Base-by-base conservation (phyloP, 2,888 invertebrate genomes). In the Trichopoda pennipes region DNA sequence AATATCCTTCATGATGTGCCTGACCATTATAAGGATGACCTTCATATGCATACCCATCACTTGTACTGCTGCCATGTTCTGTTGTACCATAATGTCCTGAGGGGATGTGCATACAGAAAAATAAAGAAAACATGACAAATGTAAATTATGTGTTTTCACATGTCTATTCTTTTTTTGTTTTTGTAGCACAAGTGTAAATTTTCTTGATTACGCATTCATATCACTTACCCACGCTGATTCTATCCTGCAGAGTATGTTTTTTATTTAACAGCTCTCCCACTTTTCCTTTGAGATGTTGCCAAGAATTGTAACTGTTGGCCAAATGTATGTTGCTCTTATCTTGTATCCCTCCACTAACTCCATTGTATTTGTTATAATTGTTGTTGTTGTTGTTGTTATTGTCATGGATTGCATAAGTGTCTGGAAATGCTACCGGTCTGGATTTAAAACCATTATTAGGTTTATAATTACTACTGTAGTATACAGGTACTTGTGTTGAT, bases 171-270 rank as follows among this genome's bases (percentile, higher is more conserved):
- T n/a, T n/a, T 80, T 63, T 23, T 17, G 19, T 32, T 16, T 44
- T 44, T 44, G n/a, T 0, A 2, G 44, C 12, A 7, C 2, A 44
- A n/a, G 44, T 2, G 6, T 28, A 49, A 35, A 69, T 69, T 76
- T 66, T 56, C 79, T 68, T 79, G 70, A 82, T 82, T 82, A 82
- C 75, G 76, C 60, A 82, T 82, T 79, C 73, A 72, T 81, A 79
- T 61, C 78, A 85, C 88, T 84, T 83, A 89, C 89, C 88, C 84
- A 89, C 89, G 80, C 89, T 89, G 19, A 89, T 89, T 42, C 89
- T 85, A 49, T 89, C 87, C 80, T 88, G 87, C 10, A 85, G 42
- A 55, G 61, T 12, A 10, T 83, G 84, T 47, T 81, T 76, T 78
- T 82, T 80, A 56, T 69, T 58, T 9, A 63, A 51, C 63, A 64